A percentile compares a stretch with the other conserved stretches of the same genome.
Conservation (phyloP, 2,113 vertebrate species). For the Opisthocomus hoazin region DNA sequence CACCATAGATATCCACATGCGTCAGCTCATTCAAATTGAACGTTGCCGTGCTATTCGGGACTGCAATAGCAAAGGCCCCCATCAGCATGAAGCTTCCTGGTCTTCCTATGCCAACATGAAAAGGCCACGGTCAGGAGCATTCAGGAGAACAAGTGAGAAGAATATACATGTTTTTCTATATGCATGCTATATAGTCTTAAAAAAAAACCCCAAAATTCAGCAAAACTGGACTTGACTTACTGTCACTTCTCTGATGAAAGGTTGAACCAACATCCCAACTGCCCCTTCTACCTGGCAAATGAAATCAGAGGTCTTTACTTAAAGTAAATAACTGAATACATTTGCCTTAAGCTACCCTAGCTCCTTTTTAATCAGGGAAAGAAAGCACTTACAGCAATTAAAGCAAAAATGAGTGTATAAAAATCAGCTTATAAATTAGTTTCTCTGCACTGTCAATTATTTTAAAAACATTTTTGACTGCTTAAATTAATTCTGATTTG, state of each 20-base stretch:
- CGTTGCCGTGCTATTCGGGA: fast-evolving
- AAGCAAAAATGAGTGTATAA: conserved; percentile 35
- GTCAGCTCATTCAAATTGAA: fast-evolving
- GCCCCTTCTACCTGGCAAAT: background rate
- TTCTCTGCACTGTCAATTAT: conserved; percentile 39
- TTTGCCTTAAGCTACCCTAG: conserved; percentile 35
- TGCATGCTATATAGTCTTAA: background rate
- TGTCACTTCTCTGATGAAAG: background rate
- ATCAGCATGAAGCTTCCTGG: background rate
- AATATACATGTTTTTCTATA: background rate
- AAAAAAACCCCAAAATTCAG: background rate
- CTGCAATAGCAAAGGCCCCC: background rate
- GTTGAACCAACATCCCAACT: background rate
- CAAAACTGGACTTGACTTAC: background rate
- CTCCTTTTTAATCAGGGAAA: conserved; percentile 47
- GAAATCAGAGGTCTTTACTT: background rate
- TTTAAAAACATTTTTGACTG: conserved; percentile 57
- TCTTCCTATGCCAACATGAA: background rate
- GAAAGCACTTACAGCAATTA: conserved; percentile 60
- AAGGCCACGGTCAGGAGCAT: background rate
- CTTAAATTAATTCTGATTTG: conserved; percentile 56
- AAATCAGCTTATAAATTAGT: conserved; percentile 29
- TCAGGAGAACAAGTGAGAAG: background rate
- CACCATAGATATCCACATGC: background rate
- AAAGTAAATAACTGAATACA: background rate